Evolutionary conservation across 35 echinoderm and acorn worm genomes (phyloP), one percentile per base, ranked within the genome.

Genomic region (Lytechinus pictus): DNA sequence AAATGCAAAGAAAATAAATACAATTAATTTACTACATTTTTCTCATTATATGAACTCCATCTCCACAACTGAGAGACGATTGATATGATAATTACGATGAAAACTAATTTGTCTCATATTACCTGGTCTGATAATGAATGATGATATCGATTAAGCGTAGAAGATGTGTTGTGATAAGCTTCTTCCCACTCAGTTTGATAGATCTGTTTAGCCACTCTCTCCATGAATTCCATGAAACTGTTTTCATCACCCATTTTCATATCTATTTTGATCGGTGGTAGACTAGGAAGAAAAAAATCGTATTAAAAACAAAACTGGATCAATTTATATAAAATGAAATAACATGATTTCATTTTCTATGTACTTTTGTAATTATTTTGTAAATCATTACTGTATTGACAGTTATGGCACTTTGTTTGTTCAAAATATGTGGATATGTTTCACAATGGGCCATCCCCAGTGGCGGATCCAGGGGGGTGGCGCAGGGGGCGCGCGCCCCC

Each of bases 211-310:
- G 93, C 94, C 13, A 98, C 87, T 14, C 89, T 79, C 53, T 94
- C 96, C 55, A 98, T 89, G 95, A 96, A 98, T 86, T 97, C 96
- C 55, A 97, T 87, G 94, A 98, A 96, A 61, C 95, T 94, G 54
- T 92, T 54, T 10, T 98, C 96, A 54, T 54, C 87, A n/a, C 27
- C 89, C 93, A 97, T 88, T 71, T 95, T 52, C 27, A 24, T 54
- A 87, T 97, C 87, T 27, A 71, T 52, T 21, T 94, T 28, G 51
- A 97, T 95, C 57, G 87, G 27, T 54, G 97, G 97, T 28, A 89
- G 54, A 54, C 86, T 95, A 11, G 6, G 57, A 54, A 52, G 54
- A 96, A 51, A 16, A 95, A 87, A 86, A 44, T 44, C 33, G 2
- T 2, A 44, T 44, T 44, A 44, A 13, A 52, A 87, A 86, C 28